Conservation (phyloP, 2,888 invertebrate species). For the Nomada lathburiana region DNA sequence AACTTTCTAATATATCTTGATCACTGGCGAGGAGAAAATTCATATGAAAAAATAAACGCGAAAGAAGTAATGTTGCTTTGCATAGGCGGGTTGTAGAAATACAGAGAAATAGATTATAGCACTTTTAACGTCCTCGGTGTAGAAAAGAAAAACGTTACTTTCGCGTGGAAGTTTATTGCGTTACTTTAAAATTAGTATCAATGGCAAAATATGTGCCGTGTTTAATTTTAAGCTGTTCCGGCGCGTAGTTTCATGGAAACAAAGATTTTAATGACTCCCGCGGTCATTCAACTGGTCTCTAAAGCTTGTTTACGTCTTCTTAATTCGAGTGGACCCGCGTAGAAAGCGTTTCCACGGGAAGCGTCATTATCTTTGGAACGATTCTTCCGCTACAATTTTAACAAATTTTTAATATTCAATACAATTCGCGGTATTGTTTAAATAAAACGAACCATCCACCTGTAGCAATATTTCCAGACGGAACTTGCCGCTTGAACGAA, state of each 20-base stretch:
- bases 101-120: background rate
- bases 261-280: conserved; percentile 29
- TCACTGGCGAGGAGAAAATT: conserved; percentile 4
- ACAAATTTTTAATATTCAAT: too few species aligned
- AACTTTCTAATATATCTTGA: conserved; percentile 39
- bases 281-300: conserved; percentile 16
- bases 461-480: too few species aligned
- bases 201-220: background rate
- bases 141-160: background rate
- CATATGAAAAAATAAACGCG: background rate
- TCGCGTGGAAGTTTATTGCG: background rate
- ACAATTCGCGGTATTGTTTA: too few species aligned
- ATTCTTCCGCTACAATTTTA: too few species aligned
- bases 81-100: background rate
- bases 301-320: conserved; percentile 29
- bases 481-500: too few species aligned
- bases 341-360: background rate
- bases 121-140: background rate
- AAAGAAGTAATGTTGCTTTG: too few species aligned
- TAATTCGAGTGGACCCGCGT: background rate
- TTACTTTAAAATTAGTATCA: background rate
- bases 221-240: conserved; percentile 53
- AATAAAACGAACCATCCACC: too few species aligned
- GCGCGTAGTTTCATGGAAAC: conserved; percentile 42
- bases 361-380: background rate